Evolutionary conservation across 2,113 vertebrate species (phyloP).

Genomic region (Hippolais icterina): DNA sequence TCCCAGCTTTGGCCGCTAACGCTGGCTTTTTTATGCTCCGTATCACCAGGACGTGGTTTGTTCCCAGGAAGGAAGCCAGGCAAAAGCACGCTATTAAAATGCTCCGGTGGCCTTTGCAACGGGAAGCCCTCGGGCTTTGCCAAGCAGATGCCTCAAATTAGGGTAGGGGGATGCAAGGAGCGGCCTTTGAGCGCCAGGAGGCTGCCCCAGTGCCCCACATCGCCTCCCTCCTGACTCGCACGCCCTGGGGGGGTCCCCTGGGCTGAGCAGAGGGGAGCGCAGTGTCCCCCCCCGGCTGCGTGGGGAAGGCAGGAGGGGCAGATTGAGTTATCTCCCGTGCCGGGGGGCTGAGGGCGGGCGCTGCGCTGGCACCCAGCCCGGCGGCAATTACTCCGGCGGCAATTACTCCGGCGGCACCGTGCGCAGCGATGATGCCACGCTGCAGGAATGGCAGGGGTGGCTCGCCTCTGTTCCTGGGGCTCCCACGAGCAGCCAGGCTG

Average conservation of each 20-base stretch:
- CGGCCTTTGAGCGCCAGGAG: fast-evolving
- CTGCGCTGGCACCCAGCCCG: slow-evolving; percentile 25
- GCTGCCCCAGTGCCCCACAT: not conserved
- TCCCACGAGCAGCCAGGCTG: not conserved
- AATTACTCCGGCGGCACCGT: not conserved
- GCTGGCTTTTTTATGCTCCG: not conserved
- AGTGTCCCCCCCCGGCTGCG: fast-evolving
- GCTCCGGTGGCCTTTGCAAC: not conserved
- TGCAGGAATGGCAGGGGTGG: slow-evolving; percentile 31
- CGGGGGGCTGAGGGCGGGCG: not conserved
- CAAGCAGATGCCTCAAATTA: not conserved
- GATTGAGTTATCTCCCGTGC: not conserved
- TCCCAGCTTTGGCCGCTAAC: not conserved
- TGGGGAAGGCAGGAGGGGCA: not conserved
- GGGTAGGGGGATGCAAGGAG: not conserved
- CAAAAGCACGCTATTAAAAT: not conserved
- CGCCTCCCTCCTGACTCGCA: fast-evolving
- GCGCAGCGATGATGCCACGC: not conserved
- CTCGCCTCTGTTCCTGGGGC: not conserved
- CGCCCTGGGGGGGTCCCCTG: not conserved
- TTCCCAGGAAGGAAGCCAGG: slow-evolving; percentile 51
- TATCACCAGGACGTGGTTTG: slow-evolving; percentile 22
- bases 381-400: not conserved
- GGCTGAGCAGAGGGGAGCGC: not conserved
- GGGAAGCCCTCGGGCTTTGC: not conserved